Percentiles rank a stretch among this genome's conserved stretches.
Conservation (phyloP, 1,140 invertebrate genomes). For the Bombus waltoni region DNA sequence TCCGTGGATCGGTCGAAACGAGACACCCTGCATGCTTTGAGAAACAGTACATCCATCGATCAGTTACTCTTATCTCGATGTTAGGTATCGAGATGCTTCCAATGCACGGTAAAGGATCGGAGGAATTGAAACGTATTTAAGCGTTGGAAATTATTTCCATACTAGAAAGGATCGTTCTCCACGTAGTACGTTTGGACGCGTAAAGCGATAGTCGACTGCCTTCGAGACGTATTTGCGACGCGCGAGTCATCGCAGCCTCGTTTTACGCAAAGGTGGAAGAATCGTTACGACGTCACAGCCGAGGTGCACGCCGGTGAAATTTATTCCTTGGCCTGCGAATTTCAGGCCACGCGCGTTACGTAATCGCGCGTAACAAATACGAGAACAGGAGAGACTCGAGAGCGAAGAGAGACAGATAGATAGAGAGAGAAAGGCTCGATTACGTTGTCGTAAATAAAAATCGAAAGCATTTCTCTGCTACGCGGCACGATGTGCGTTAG, state of each 20-base stretch:
- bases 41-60: too few relatives aligned
- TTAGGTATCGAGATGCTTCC: too few relatives aligned
- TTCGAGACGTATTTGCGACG: too few relatives aligned
- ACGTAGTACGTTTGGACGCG: accelerated
- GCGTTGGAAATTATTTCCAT: too few relatives aligned
- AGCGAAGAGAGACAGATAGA: conserved; percentile 47
- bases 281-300: not conserved
- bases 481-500: conserved; percentile 68
- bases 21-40: too few relatives aligned
- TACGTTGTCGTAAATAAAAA: conserved; percentile 77
- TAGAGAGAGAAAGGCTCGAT: conserved; percentile 73
- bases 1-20: too few relatives aligned
- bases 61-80: too few relatives aligned
- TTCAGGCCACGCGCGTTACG: not conserved
- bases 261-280: not conserved
- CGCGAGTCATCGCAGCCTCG: not conserved
- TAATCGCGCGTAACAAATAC: conserved; percentile 7
- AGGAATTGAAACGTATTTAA: too few relatives aligned
- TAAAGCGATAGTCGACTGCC: too few relatives aligned
- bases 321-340: conserved; percentile 31
- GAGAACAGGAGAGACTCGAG: conserved; percentile 29
- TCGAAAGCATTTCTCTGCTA: conserved; percentile 63
- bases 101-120: too few relatives aligned
- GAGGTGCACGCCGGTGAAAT: conserved; percentile 43
- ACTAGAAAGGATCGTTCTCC: too few relatives aligned